These are phyloP conservation scores for Montipora capitata DNA, from an alignment of 92 coral and sea anemone genomes.

Conservation along the genomic window DNA sequence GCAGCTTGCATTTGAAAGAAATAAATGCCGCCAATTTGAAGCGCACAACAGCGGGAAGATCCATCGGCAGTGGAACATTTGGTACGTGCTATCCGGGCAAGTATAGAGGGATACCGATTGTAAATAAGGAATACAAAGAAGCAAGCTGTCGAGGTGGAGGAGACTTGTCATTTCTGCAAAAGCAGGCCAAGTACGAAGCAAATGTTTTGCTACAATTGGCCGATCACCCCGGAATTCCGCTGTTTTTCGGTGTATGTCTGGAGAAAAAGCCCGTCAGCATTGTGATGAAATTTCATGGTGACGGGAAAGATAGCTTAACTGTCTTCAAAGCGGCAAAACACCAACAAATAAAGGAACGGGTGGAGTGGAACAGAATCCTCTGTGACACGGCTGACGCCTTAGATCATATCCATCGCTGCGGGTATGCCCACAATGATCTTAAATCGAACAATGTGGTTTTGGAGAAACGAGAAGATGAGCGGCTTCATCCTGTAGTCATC, in stretches of 20 bases:
- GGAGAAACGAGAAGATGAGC: slow-evolving; percentile 32
- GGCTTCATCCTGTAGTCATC: slow-evolving; percentile 21
- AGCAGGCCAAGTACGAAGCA: slow-evolving; percentile 48
- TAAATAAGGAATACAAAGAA: slow-evolving; percentile 55
- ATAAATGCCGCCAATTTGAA: slow-evolving; percentile 10
- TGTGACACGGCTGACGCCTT: slow-evolving; percentile 47
- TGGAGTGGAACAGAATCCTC: slow-evolving; percentile 55
- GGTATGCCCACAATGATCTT: slow-evolving; percentile 40
- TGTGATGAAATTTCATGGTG: slow-evolving; percentile 64
- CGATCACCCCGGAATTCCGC: slow-evolving; percentile 71
- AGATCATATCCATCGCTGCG: slow-evolving; percentile 36
- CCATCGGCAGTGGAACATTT: slow-evolving; percentile 64
- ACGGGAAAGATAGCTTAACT: slow-evolving; percentile 42
- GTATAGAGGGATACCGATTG: slow-evolving; percentile 63
- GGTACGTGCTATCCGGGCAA: slow-evolving; percentile 55
- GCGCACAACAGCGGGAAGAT: neutral
- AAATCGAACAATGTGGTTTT: slow-evolving; percentile 46
- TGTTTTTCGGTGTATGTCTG: slow-evolving; percentile 52
- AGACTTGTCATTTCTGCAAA: slow-evolving; percentile 5
- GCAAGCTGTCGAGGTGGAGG: neutral
- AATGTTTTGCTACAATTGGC: slow-evolving; percentile 18
- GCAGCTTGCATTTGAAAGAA: neutral
- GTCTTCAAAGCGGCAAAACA: slow-evolving; percentile 57
- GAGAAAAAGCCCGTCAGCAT: slow-evolving; percentile 34
- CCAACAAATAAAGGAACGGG: neutral